Evolutionary conservation across 2,797 vertebrate genomes (phyloP).

Genomic region (Rhinichthys osculus): DNA sequence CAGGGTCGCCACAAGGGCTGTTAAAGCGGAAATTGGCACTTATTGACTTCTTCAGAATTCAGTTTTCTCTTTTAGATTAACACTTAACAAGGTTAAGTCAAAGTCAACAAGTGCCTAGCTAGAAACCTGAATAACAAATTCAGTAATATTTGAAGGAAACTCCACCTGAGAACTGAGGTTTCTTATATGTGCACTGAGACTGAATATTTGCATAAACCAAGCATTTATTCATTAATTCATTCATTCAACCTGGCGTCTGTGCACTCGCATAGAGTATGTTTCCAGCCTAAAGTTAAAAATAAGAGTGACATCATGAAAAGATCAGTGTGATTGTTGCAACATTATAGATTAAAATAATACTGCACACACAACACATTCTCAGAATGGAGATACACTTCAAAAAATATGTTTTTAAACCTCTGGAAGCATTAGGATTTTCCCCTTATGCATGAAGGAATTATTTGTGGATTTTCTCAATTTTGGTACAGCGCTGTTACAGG

Average conservation of each 20-base stretch:
- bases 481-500: slow-evolving; percentile 51
- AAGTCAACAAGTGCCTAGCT: neutral
- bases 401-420: slow-evolving; percentile 17
- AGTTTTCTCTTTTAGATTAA: neutral
- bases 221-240: neutral
- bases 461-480: neutral
- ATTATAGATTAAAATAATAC: neutral
- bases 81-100: too few relatives aligned
- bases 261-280: slow-evolving; percentile 9
- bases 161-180: neutral
- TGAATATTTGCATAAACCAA: neutral
- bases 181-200: neutral
- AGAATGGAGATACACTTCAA: slow-evolving; percentile 17
- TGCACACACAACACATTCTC: slow-evolving; percentile 10
- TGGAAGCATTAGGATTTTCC: slow-evolving; percentile 41
- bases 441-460: slow-evolving; percentile 9
- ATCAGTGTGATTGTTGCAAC: neutral
- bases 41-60: neutral
- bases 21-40: neutral
- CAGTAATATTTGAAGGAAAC: neutral
- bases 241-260: neutral
- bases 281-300: neutral
- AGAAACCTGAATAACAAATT: neutral
- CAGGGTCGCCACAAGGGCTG: neutral
- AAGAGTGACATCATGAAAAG: neutral